A percentile compares a stretch with the other conserved stretches of the same genome.
Conservation (phyloP, 2,797 vertebrate species). For the Protosalanx chinensis region DNA sequence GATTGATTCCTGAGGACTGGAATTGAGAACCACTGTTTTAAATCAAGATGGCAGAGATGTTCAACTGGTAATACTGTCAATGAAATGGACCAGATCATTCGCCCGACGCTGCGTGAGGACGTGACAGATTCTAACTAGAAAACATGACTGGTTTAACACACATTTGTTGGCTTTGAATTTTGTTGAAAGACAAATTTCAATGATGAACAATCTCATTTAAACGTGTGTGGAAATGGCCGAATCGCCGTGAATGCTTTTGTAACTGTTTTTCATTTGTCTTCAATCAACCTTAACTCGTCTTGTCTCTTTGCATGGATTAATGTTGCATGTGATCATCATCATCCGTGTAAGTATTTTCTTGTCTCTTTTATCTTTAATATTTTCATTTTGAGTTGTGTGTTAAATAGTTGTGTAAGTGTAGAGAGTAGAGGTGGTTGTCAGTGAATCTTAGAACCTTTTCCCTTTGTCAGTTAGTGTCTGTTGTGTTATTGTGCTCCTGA, state of each 20-base stretch:
- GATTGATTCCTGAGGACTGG: no score
- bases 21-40: background rate
- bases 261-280: conserved; percentile 60
- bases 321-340: conserved; percentile 67
- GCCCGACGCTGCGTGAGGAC: conserved; percentile 30
- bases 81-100: conserved; percentile 37
- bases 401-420: background rate
- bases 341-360: conserved; percentile 72
- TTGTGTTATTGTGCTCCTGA: background rate
- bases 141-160: conserved; percentile 33
- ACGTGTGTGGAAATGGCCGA: conserved; percentile 68
- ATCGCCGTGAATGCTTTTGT: conserved; percentile 33
- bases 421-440: background rate
- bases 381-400: conserved; percentile 28
- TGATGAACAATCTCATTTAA: conserved; percentile 1
- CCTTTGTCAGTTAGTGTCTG: background rate
- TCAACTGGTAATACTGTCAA: conserved; percentile 9
- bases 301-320: conserved; percentile 61
- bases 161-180: conserved; percentile 43
- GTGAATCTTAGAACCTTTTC: background rate
- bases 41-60: conserved; percentile 18
- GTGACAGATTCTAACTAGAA: conserved; percentile 38
- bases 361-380: conserved; percentile 16
- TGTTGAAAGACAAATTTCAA: conserved; percentile 30
- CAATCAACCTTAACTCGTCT: conserved; percentile 55